These are phyloP conservation scores for Andrena dorsata DNA, from an alignment of 2,888 invertebrate species.

Conservation along the genomic window DNA sequence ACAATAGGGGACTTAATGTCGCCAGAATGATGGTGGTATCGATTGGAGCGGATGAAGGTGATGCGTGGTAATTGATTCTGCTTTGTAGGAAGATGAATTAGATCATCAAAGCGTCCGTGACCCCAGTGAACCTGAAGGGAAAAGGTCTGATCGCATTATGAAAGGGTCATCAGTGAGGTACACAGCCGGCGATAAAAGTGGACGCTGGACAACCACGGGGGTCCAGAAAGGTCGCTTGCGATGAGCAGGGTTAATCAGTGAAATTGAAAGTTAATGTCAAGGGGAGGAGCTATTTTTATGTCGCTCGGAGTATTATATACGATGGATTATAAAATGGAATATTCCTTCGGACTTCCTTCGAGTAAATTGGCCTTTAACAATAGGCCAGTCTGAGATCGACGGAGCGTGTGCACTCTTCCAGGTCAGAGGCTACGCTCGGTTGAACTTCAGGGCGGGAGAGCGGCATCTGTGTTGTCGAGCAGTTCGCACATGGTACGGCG, in stretches of 20 bases:
- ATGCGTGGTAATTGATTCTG: conserved; percentile 25
- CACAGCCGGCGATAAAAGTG: conserved; percentile 27
- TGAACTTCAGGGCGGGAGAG: conserved; percentile 39
- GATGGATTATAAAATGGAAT: conserved; percentile 12
- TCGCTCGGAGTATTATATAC: neutral
- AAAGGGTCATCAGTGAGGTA: conserved; percentile 26
- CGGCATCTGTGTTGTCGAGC: conserved; percentile 11
- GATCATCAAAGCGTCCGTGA: conserved; percentile 29
- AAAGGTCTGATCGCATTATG: conserved; percentile 42
- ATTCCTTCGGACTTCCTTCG: conserved; percentile 40
- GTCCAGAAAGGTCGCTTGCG: conserved; percentile 24
- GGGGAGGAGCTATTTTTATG: neutral
- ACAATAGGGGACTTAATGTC: conserved; percentile 17
- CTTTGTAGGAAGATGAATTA: neutral
- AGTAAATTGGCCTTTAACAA: conserved; percentile 58
- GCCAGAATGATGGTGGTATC: conserved; percentile 9
- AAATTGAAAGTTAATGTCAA: neutral
- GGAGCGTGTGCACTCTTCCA: conserved; percentile 62
- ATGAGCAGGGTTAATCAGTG: neutral
- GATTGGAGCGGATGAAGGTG: conserved; percentile 34
- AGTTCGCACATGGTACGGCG: neutral
- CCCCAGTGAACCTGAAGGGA: conserved; percentile 30
- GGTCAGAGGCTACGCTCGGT: conserved; percentile 66
- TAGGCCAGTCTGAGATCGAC: conserved; percentile 39
- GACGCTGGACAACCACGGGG: neutral